Base-by-base conservation (phyloP, 1,140 invertebrate genomes). In the Meloidogyne floridensis region DNA sequence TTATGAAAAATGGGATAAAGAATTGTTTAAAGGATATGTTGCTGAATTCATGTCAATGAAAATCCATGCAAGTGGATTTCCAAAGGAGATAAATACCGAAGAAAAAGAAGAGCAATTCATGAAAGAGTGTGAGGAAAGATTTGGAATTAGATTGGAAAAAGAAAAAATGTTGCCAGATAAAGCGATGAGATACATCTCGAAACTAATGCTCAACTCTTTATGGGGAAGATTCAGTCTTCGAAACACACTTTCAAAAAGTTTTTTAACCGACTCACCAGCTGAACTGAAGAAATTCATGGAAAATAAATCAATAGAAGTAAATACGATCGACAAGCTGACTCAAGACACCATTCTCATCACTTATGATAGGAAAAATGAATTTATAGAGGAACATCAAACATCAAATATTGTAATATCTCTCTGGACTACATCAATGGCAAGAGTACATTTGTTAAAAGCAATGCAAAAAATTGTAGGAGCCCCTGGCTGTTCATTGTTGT, bases 331-430 rank as follows among this genome's bases (percentile, higher is more conserved):
- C 54, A 15, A 15, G 72, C 72, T 74, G 0, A 74, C 13, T 51
- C 43, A 74, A 6, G 72, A 74, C 47, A 18, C 72, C 1, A 51
- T 74, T 10, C 72, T 74, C 1, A 18, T 74, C 72, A 74, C 72
- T 11, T 74, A 74, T n/a, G 13, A 43, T 3, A 5, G 13, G 13
- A 13, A 47, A 13, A 20, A 10, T 5, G 72, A 74, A 51, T 74
- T 13, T 3, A 74, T 74, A 47, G 72, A 74, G n/a, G 72, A 74
- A 51, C 72, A 74, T 18, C 43, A 15, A 2, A 47, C 43, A 11
- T 74, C 72, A 10, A 74, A 74, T 6, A 74, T 74, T 32, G 71
- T 20, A 10, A 72, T 72, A 42, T 72, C 71, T 8, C 71, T 72
- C 8, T 72, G 71, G 71, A 72, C 71, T 10, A 72, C 71, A 1